These are phyloP conservation scores for Calycopis cecrops DNA, from an alignment of 1,140 invertebrate species.

Conservation along the genomic window DNA sequence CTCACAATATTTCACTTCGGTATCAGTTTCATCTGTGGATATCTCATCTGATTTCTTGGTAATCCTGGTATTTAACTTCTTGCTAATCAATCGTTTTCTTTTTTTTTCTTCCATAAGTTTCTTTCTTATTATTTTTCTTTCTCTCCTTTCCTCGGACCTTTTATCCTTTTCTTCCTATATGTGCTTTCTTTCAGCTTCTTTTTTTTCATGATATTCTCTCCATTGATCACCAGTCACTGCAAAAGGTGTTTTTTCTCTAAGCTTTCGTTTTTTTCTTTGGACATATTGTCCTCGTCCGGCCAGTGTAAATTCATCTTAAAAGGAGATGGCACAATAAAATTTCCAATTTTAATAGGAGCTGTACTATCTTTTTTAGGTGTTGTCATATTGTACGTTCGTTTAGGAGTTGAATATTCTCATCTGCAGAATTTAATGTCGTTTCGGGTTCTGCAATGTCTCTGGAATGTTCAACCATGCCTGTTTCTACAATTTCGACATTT, in stretches of 20 bases:
- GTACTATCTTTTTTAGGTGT: not conserved
- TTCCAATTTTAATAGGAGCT: not conserved
- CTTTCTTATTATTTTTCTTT: conserved; percentile 4
- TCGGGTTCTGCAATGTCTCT: too few relatives aligned
- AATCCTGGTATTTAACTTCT: too few relatives aligned
- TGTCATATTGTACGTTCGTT: too few relatives aligned
- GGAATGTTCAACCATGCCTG: too few relatives aligned
- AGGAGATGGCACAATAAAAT: not conserved
- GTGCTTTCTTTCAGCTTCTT: not conserved
- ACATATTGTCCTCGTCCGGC: not conserved
- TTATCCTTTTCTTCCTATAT: not conserved
- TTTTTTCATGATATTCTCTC: not conserved
- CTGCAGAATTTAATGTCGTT: too few relatives aligned
- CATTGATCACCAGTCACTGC: not conserved
- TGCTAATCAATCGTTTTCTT: not conserved
- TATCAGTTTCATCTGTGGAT: conserved; percentile 4
- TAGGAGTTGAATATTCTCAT: too few relatives aligned
- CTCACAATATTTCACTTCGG: not conserved
- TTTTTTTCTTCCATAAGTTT: not conserved
- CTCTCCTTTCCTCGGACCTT: not conserved
- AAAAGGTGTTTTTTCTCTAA: conserved; percentile 2
- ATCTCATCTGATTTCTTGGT: not conserved
- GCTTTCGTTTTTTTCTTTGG: conserved; percentile 3
- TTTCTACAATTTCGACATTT: not conserved
- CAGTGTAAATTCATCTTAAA: not conserved